Evolutionary conservation across 1,140 invertebrate species (phyloP).

Genomic region (honey bee (Apis mellifera)): Amel_HAv3.1 CM009931.2:12084001-12084500

Average conservation of each 20-base stretch:
- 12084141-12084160: not conserved
- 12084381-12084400: not conserved
- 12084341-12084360: not conserved
- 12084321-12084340: not conserved
- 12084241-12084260: not conserved
- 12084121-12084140: not conserved
- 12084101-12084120: not conserved
- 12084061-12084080: too few species aligned
- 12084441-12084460: slow-evolving; percentile 3
- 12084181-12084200: too few species aligned
- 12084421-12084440: not conserved
- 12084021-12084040: too few species aligned
- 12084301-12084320: not conserved
- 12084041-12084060: too few species aligned
- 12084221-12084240: too few species aligned
- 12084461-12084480: not conserved
- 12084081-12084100: not conserved
- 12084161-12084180: not conserved
- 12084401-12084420: not conserved
- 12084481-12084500: too few species aligned
- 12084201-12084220: too few species aligned
- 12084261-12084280: not conserved
- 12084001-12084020: too few species aligned
- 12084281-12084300: not conserved
- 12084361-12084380: not conserved